Evolutionary conservation across 1,140 invertebrate genomes (phyloP).

Genomic region (Drosophila leontia): DNA sequence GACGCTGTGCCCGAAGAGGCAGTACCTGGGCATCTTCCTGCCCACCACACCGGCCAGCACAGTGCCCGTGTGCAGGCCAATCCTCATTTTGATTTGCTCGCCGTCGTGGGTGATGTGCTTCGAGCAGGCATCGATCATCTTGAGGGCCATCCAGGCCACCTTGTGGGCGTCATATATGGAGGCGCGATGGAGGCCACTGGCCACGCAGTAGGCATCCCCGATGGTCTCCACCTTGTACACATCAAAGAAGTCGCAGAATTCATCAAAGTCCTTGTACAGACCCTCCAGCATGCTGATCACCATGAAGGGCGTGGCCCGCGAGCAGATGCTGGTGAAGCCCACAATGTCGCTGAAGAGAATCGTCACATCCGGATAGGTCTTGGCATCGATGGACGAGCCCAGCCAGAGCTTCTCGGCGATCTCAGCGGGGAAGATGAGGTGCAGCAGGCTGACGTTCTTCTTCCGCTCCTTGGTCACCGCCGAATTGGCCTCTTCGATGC

Average conservation of each 20-base stretch:
- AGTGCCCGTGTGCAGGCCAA: slow-evolving; percentile 95
- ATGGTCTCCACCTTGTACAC: slow-evolving; percentile 98
- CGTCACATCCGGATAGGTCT: slow-evolving; percentile 95
- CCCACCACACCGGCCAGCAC: slow-evolving; percentile 96
- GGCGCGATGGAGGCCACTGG: slow-evolving; percentile 94
- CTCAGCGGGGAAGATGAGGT: slow-evolving; percentile 97
- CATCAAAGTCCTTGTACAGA: slow-evolving; percentile 96
- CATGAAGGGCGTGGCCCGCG: slow-evolving; percentile 96
- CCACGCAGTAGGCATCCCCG: slow-evolving; percentile 97
- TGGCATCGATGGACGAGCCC: slow-evolving; percentile 94
- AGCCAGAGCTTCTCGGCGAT: slow-evolving; percentile 96
- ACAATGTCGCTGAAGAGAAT: slow-evolving; percentile 98
- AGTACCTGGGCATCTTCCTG: slow-evolving; percentile 95
- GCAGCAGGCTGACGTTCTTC: slow-evolving; percentile 97
- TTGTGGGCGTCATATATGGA: slow-evolving; percentile 92
- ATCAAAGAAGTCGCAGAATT: slow-evolving; percentile 94
- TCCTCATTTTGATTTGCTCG: slow-evolving; percentile 97
- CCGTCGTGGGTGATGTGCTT: slow-evolving; percentile 95
- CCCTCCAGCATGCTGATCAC: slow-evolving; percentile 97
- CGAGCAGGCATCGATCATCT: slow-evolving; percentile 95
- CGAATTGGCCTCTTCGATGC: slow-evolving; percentile 95
- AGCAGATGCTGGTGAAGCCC: slow-evolving; percentile 97
- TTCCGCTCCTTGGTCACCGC: slow-evolving; percentile 96
- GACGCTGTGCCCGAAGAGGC: slow-evolving; percentile 96
- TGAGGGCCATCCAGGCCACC: slow-evolving; percentile 96